Conservation (phyloP, 2,888 invertebrate species). For the Brachyopa scutellaris region DNA sequence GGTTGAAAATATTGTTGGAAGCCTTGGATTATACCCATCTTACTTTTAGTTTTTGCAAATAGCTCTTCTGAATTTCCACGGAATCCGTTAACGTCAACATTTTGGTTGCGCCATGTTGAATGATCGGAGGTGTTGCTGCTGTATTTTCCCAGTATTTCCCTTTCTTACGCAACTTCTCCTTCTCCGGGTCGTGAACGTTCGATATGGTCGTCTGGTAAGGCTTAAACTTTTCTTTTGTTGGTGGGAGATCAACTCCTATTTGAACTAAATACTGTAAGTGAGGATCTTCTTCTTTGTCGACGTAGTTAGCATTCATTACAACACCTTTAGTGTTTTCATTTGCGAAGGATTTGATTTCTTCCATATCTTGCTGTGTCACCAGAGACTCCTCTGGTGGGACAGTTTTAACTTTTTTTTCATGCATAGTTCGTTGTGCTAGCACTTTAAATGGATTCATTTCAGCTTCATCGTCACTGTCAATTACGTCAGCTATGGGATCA, state of each 20-base stretch:
- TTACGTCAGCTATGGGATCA: constrained; percentile 73
- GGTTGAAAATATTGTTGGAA: background rate
- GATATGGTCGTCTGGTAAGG: constrained; percentile 80
- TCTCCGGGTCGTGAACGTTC: constrained; percentile 80
- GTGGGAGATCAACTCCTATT: constrained; percentile 71
- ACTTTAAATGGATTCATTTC: constrained; percentile 79
- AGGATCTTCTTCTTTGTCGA: constrained; percentile 75
- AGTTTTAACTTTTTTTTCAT: constrained; percentile 77
- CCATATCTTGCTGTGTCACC: constrained; percentile 78
- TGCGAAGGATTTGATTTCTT: constrained; percentile 78
- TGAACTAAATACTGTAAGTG: constrained; percentile 79
- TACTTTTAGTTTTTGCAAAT: constrained; percentile 78
- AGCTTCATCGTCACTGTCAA: constrained; percentile 80
- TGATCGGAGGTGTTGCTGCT: constrained; percentile 80
- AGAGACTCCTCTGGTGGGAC: constrained; percentile 75
- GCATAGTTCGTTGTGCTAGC: constrained; percentile 79
- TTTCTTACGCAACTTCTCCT: constrained; percentile 78
- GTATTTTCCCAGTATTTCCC: constrained; percentile 80
- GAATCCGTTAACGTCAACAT: constrained; percentile 79
- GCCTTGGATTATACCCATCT: no score
- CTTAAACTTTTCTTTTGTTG: constrained; percentile 77
- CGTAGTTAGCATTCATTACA: no score
- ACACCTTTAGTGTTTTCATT: constrained; percentile 65
- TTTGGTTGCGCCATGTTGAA: constrained; percentile 77
- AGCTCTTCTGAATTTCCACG: constrained; percentile 77